Evolutionary conservation across 2,797 vertebrate species (phyloP).

Genomic region (Chelidonichthys spinosus): DNA sequence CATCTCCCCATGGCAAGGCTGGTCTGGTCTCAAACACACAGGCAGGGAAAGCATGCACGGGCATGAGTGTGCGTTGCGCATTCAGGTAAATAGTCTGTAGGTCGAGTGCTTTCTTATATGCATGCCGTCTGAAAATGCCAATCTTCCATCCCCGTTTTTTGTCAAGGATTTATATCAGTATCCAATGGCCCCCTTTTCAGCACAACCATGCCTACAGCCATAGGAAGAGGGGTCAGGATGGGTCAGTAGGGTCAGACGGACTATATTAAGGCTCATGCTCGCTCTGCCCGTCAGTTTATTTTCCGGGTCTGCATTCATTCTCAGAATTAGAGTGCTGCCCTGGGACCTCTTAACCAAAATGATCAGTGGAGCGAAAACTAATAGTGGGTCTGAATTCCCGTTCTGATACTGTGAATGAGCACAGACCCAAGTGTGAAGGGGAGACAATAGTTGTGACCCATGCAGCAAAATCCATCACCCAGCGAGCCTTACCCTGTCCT

Average conservation of each 20-base stretch:
- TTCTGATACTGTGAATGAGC: constrained; percentile 74
- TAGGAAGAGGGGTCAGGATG: constrained; percentile 72
- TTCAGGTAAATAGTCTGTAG: constrained; percentile 49
- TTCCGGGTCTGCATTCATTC: constrained; percentile 78
- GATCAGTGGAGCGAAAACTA: constrained; percentile 21
- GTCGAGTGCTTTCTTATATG: constrained; percentile 18
- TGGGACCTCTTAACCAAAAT: constrained; percentile 24
- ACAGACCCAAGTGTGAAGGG: constrained; percentile 69
- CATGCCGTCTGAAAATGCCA: constrained; percentile 51
- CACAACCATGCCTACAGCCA: constrained; percentile 74
- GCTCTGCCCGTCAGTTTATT: constrained; percentile 43
- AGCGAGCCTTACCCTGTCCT: constrained; percentile 87
- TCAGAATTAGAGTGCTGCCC: constrained; percentile 58
- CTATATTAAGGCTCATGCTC: constrained; percentile 72
- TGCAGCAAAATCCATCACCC: constrained; percentile 81
- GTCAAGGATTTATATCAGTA: constrained; percentile 15
- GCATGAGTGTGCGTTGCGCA: constrained; percentile 64
- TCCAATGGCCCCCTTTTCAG: constrained; percentile 23
- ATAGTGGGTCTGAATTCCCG: constrained; percentile 42
- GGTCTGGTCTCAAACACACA: constrained; percentile 76
- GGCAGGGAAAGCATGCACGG: constrained; percentile 80
- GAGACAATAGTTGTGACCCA: constrained; percentile 78
- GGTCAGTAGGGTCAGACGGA: constrained; percentile 39
- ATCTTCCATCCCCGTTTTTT: constrained; percentile 34
- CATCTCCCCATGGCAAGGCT: constrained; percentile 76